Evolutionary conservation across 2,113 vertebrate genomes (phyloP).

Genomic region (Tetrax tetrax): DNA sequence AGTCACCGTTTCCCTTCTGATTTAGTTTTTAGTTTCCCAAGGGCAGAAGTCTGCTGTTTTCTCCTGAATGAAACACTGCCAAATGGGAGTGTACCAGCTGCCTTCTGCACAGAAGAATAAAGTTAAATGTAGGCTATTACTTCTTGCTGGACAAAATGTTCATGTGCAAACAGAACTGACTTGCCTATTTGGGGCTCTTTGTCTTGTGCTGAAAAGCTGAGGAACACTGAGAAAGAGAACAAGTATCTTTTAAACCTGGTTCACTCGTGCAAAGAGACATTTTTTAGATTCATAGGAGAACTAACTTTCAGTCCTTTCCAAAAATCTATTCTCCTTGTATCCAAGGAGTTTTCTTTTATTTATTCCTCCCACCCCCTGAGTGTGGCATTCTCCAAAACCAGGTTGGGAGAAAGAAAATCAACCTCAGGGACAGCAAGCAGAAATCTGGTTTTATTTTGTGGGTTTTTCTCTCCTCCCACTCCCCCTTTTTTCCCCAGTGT

Average conservation of each 20-base stretch:
- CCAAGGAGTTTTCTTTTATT: background rate
- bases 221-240: background rate
- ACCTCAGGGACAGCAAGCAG: background rate
- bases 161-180: background rate
- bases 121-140: constrained; percentile 2
- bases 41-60: constrained; percentile 51
- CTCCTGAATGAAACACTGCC: constrained; percentile 39
- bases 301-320: background rate
- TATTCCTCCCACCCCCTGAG: background rate
- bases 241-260: background rate
- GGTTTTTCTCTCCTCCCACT: constrained; percentile 28
- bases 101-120: constrained; percentile 20
- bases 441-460: constrained; percentile 70
- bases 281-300: background rate
- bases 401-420: constrained; percentile 40
- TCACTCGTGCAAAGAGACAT: background rate
- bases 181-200: background rate
- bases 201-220: background rate
- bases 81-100: constrained; percentile 39
- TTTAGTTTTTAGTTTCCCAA: constrained; percentile 51
- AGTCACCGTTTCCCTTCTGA: background rate
- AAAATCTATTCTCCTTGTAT: background rate
- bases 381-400: constrained; percentile 19
- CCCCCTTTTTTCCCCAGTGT: background rate
- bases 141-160: constrained; percentile 30